Base-by-base conservation (phyloP, 2,113 vertebrate species). In the Rhegmatorhina hoffmannsi region DNA sequence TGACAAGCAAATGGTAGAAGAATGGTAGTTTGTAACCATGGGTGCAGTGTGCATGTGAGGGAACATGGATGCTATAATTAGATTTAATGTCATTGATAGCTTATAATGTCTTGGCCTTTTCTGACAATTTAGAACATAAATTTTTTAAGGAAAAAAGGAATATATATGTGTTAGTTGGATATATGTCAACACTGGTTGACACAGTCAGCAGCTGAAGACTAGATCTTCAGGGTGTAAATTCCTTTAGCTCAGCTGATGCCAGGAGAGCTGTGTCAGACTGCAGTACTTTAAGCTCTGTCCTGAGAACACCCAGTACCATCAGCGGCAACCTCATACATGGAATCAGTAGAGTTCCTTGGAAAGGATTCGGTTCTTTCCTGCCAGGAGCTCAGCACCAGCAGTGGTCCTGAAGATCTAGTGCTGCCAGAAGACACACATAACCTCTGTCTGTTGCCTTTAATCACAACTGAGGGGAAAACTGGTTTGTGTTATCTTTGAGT, bases 201-300 rank as follows among this genome's bases (percentile, higher is more conserved):
- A 81, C 28, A 38, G 50, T 62, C 58, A 47, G 80, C 86, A 95
- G 52, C 66, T 83, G 74, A 95, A 80, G 52, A 87, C 69, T 81
- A 18, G 56, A 66, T 95, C 76, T 93, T 86, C 40, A 70, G 76
- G 33, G 50, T 93, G 68, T 77, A 86, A 92, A 86, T 77, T 89
- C 46, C 13, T 70, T 69, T 81, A 86, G 55, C 36, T 90, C 63
- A 52, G 21, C 14, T 77, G 38, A 23, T 92, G 69, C 52, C 64
- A 78, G 49, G 49, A 90, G 69, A 87, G n/a, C 49, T 83, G 59
- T 95, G 55, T 92, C 78, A 91, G 44, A 59, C 77, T 87, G 73
- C 84, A 84, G 21, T 73, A 40, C 68, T 89, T 77, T 33, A 89
- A 81, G 7, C 43, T 94, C 84, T 82, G 87, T 93, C 84, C 66